A percentile compares a stretch with the other conserved stretches of the same genome.
Conservation (phyloP, 1,140 invertebrate species). For the Zaprionus taronus region DNA sequence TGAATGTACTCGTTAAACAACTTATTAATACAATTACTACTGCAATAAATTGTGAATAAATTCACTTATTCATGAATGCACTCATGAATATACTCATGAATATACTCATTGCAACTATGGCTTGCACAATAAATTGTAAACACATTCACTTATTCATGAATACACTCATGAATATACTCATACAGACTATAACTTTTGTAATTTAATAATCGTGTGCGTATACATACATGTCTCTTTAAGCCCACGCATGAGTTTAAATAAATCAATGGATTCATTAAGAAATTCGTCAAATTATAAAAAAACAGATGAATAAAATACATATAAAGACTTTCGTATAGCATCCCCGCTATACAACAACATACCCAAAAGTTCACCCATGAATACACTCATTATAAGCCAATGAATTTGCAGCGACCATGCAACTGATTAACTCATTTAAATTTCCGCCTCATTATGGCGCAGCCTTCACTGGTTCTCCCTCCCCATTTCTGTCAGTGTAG, state of each 20-base stretch:
- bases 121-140: no score
- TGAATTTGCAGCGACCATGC: neutral
- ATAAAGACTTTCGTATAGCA: no score
- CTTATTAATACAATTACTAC: neutral
- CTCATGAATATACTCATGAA: neutral
- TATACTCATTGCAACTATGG: neutral
- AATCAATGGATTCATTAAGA: neutral
- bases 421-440: slow-evolving; percentile 6
- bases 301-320: neutral
- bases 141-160: neutral
- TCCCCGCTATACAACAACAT: no score
- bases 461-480: neutral
- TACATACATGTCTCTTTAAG: neutral
- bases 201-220: no score
- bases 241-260: neutral
- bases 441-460: neutral
- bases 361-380: no score
- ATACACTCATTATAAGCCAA: neutral
- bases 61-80: neutral
- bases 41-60: no score
- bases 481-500: slow-evolving; percentile 40
- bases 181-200: no score
- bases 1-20: no score
- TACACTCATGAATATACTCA: neutral
- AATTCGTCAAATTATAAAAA: neutral